Base-by-base conservation (phyloP, 1,140 invertebrate genomes). In the Hycleus cichorii region DNA sequence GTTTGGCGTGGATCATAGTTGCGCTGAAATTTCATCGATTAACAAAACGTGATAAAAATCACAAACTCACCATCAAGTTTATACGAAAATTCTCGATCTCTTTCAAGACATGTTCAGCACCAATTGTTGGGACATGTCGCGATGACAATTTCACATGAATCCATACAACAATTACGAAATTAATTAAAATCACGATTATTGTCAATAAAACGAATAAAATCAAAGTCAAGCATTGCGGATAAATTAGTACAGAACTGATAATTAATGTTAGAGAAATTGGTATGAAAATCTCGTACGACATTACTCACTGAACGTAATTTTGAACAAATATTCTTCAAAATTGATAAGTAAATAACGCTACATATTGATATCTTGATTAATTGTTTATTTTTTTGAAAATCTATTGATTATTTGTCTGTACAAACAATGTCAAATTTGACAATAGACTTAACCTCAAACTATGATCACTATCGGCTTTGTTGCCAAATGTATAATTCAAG, bases 141-240 rank as follows among this genome's bases (percentile, higher is more conserved):
- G 77, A 74, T 7, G 78, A 80, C 3, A 80, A 60, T 39, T 74
- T 72, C 12, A 80, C 72, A 39, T 80, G 75, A 51, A 78, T 73
- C 61, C 76, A 71, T 55, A 79, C 64, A 38, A 76, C 72, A n/a
- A 73, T 63, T 10, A 72, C 60, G n/a, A 74, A 67, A 25, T 75
- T 75, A 18, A 76, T 49, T 25, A 73, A 55, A 11, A 72, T 65
- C 39, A 72, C 72, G 5, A 71, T 71, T 4, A 73, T 25, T 43
- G 75, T 75, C 55, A 77, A 61, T 11, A 74, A 8, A 32, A 9
- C 5, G 10, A 63, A 56, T 18, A 59, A 27, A 8, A 51, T 49
- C 26, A 62, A 39, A 18, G 59, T 57, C 18, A 67, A 45, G 39
- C 65, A 69, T 64, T 44, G 56, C 48, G 62, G 52, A 56, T n/a